Evolutionary conservation across 1,140 invertebrate species (phyloP), one percentile per base, ranked within the genome.

Genomic region (Oryzaephilus surinamensis): DNA sequence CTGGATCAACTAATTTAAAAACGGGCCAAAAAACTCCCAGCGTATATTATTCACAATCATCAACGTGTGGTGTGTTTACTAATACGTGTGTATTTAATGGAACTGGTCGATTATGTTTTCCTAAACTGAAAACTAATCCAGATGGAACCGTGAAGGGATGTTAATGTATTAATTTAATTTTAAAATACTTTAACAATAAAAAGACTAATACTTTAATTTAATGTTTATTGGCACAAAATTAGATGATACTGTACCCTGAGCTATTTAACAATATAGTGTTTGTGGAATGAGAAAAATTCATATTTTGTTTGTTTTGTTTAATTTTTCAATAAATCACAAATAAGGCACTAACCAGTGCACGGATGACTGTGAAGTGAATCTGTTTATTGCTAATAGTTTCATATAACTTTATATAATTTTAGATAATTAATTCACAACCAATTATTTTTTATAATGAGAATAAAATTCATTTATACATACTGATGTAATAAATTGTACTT

Each of bases 31-130:
- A 76, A 55, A 75, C 59, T 71, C 70, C 76, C n/a, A 77, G 77
- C 41, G 78, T 82, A 12, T 86, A 86, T 61, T 88, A 84, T 41
- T 84, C 81, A 0, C 86, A 88, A 57, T 84, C 81, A 10, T 85
- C 82, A 2, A 84, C 79, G 0, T 88, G 83, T 59, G 84, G 84
- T 18, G 85, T 85, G 51, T 86, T 86, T 46, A 85, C 83, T 2
- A 86, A 87, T 55, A 79, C 81, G 0, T 87, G 83, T 51, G 83
- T 83, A 20, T 72, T 81, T 48, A 81, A 82, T 52, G 81, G 80
- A 20, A 71, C 75, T 46, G 80, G 77, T 27, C 85, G 85, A 60
- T 76, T 86, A 18, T 88, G 84, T 56, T 79, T 79, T 43, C 83
- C 83, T 0, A 84, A 82, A 58, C 55, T 67, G 17, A 70, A 71